Base-by-base conservation (phyloP, 1,140 invertebrate species). In the Drosophila simulans region DNA sequence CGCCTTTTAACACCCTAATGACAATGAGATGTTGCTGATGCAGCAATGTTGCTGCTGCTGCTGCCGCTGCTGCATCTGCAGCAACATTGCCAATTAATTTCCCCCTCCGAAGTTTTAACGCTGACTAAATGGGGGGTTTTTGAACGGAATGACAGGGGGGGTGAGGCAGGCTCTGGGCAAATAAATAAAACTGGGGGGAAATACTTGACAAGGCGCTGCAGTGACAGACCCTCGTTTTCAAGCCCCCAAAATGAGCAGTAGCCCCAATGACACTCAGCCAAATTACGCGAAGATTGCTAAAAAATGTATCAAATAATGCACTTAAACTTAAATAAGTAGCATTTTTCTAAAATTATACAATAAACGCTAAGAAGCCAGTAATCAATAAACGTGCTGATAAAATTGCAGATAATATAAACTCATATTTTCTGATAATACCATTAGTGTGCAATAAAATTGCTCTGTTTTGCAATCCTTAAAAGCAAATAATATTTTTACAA, bases 1-100 rank as follows among this genome's bases (percentile, higher is more conserved):
- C 63, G 77, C 54, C 65, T 53, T 58, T 59, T 78, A 73, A 60
- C 70, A 58, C 70, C 80, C 82, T 85, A 85, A 88, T 85, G 84
- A 81, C 84, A 86, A 78, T 60, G 77, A 70, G 52, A 72, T 77
- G 80, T 59, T 84, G 75, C 49, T 48, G 57, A 17, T 58, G 27
- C 56, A 45, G 52, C 65, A 54, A 37, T 53, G 57, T 11, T 27
- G 45, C 13, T 37, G 64, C 22, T 27, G 40, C 12, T 55, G 40
- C 42, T 55, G 49, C 15, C 31, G 15, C 27, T 53, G 69, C 35
- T 65, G 72, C 70, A 57, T 42, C 42, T 77, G 46, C 53, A 62
- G 15, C 64, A 53, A 75, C 72, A 60, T 59, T 68, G 55, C 72
- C 73, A 77, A 77, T 76, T 68, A 76, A 76, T 76, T 76, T 59